Base-by-base conservation (phyloP, 2,797 vertebrate species). In the Tachyglossus aculeatus region DNA sequence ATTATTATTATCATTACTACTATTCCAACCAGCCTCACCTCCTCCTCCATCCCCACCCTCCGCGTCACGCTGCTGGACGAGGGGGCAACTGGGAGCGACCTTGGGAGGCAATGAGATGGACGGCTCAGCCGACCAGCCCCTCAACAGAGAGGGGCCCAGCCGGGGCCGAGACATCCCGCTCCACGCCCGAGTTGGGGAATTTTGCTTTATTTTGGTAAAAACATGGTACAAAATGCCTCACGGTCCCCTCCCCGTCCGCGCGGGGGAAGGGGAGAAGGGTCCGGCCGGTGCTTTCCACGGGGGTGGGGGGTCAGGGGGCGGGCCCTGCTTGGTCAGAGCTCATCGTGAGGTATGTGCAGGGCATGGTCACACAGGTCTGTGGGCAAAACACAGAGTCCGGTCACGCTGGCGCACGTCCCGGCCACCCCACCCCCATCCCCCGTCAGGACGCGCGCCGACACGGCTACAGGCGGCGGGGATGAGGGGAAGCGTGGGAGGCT, bases 361-460 rank as follows among this genome's bases (percentile, higher is more conserved):
- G 96, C 94, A 2, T 98, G 95, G 91, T 99, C 98, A 55, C 98
- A 98, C 7, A 99, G 93, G 86, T 99, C 98, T 99, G 93, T 2
- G 77, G 86, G 55, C 36, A 87, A 0, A 47, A 36, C 1, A 70
- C 10, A 44, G n/a, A 71, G 77, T 9, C 64, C 15, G 59, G 31
- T 45, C 10, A 39, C 1, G 10, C 3, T 0, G 0, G 71, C 45
- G 57, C 9, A 65, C 24, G 25, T 37, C 37, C 55, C 25, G 24
- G 21, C 33, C 14, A 32, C 52, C 40, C 18, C 12, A 58, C 62
- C 53, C 65, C 31, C 52, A 11, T 37, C 50, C 1, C 18, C n/a
- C n/a, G n/a, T n/a, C n/a, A n/a, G 39, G 37, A 39, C n/a, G 9
- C 24, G 27, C 44, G 27, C 54, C 41, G 15, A 61, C 11, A 59